Percentiles rank a stretch among this genome's conserved stretches.
Conservation (phyloP, 2,113 vertebrate genomes). For the Muntiacus reevesi region DNA sequence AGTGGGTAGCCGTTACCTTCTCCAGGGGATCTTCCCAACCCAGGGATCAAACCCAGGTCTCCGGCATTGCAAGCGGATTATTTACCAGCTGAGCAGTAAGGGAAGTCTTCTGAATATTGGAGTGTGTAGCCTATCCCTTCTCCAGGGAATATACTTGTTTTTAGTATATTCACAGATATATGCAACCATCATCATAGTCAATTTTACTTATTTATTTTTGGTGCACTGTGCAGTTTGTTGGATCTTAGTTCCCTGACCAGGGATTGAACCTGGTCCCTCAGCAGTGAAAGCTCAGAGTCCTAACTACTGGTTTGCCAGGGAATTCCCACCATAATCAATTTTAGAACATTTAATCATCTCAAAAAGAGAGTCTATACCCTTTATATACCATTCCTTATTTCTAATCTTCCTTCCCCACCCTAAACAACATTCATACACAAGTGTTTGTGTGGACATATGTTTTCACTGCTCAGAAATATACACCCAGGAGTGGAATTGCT, state of each 20-base stretch:
- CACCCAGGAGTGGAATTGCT: neutral
- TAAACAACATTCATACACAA: neutral
- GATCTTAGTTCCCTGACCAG: neutral
- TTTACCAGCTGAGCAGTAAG: neutral
- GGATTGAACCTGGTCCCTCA: neutral
- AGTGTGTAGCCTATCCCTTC: neutral
- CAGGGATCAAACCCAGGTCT: neutral
- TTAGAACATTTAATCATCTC: neutral
- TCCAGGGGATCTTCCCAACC: neutral
- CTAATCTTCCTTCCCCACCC: neutral
- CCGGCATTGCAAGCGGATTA: neutral
- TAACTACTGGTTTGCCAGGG: neutral
- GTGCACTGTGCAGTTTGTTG: neutral
- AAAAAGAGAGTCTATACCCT: neutral
- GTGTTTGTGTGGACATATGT: neutral
- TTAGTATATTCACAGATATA: neutral
- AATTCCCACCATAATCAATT: neutral
- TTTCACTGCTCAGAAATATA: neutral
- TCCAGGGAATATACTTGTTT: neutral
- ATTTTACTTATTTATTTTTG: neutral
- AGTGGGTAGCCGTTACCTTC: neutral
- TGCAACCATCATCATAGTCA: neutral
- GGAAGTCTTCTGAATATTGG: neutral
- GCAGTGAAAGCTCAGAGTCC: neutral
- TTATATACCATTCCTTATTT: neutral